These are phyloP conservation scores for Dexiosoma caninum DNA, from an alignment of 2,888 invertebrate species.

Conservation along the genomic window DNA sequence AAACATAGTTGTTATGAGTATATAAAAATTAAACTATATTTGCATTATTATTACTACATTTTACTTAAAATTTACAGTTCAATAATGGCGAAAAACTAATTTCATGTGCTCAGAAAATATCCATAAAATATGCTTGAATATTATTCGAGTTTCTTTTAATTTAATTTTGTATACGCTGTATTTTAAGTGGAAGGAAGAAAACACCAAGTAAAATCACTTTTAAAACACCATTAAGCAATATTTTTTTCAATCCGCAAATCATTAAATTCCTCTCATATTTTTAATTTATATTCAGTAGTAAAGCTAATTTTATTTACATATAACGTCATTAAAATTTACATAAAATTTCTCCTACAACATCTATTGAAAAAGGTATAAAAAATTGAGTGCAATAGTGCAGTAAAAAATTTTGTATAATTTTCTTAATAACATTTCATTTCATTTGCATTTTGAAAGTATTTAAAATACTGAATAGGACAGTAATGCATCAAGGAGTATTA, in stretches of 20 bases:
- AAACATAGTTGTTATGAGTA: no score
- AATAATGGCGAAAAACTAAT: no score
- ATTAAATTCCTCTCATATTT: constrained; percentile 42
- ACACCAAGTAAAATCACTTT: constrained; percentile 19
- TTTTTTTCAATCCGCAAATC: constrained; percentile 23
- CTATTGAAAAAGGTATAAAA: constrained; percentile 3
- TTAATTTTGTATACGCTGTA: neutral
- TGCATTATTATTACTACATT: no score
- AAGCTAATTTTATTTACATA: constrained; percentile 47
- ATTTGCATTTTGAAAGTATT: constrained; percentile 13
- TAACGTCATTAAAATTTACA: constrained; percentile 49
- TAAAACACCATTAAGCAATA: constrained; percentile 37
- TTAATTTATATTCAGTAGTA: constrained; percentile 51
- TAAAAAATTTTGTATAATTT: constrained; percentile 36
- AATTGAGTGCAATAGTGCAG: constrained; percentile 34
- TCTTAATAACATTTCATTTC: constrained; percentile 28
- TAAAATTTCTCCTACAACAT: constrained; percentile 15
- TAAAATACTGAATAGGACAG: neutral
- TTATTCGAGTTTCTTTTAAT: neutral
- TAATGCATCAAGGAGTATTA: no score
- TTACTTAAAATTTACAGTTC: no score
- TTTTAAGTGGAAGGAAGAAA: neutral
- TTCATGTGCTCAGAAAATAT: neutral
- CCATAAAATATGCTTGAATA: neutral
- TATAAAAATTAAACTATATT: no score